These are phyloP conservation scores for Syngnathus scovelli DNA, from an alignment of 2,113 vertebrate species.

Conservation along the genomic window DNA sequence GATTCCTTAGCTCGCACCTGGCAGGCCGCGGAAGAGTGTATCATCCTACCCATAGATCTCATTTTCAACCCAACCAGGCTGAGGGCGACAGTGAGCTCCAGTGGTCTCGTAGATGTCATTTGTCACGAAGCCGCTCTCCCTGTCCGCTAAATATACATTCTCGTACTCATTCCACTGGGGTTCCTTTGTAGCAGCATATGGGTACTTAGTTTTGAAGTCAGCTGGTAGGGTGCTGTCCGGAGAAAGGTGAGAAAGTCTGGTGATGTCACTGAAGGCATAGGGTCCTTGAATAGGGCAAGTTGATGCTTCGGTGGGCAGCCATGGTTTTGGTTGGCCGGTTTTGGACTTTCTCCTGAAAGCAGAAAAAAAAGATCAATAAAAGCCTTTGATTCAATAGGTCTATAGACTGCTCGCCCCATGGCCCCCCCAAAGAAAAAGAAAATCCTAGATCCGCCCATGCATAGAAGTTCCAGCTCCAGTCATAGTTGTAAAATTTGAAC, in stretches of 20 bases:
- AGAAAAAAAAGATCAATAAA: neutral
- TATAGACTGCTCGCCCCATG: too few relatives aligned
- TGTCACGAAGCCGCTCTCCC: conserved; percentile 83
- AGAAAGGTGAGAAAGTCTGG: conserved; percentile 71
- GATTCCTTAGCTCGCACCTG: neutral
- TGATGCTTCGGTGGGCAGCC: conserved; percentile 56
- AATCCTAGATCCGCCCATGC: too few relatives aligned
- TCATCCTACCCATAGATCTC: conserved; percentile 85
- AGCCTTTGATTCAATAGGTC: neutral
- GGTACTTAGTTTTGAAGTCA: conserved; percentile 68
- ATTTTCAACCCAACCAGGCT: conserved; percentile 89
- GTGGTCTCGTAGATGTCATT: conserved; percentile 90
- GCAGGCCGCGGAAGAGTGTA: conserved; percentile 4
- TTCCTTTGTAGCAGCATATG: conserved; percentile 36
- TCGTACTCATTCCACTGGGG: conserved; percentile 70
- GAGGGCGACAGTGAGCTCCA: conserved; percentile 59
- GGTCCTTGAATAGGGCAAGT: conserved; percentile 65
- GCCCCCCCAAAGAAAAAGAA: too few relatives aligned
- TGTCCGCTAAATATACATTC: conserved; percentile 55
- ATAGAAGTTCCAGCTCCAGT: neutral
- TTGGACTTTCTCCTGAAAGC: conserved; percentile 71
- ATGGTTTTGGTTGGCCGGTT: conserved; percentile 62
- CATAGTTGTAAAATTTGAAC: neutral
- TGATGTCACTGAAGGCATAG: conserved; percentile 73
- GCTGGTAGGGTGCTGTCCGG: conserved; percentile 53